A percentile compares a stretch with the other conserved stretches of the same genome.
Conservation (phyloP, 2,113 vertebrate genomes). For the Gallinago undulata region DNA sequence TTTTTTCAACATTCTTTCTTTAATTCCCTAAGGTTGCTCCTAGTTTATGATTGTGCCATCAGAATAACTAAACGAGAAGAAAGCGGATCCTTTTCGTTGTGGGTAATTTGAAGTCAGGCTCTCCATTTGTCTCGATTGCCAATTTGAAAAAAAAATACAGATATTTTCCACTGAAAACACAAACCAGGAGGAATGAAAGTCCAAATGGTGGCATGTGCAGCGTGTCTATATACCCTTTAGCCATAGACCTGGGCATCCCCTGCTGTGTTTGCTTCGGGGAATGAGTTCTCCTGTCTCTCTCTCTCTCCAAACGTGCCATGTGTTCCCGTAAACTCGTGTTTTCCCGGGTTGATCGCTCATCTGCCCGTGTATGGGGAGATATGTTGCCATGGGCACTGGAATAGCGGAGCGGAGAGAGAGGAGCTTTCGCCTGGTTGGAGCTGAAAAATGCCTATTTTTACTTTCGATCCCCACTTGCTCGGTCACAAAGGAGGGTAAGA, state of each 20-base stretch:
- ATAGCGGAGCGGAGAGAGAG: slow-evolving; percentile 4
- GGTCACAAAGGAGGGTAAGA: slow-evolving; percentile 9
- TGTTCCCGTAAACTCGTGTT: not conserved
- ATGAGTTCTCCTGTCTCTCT: not conserved
- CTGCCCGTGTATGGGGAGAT: not conserved
- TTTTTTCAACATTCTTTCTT: not conserved
- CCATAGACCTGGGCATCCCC: not conserved
- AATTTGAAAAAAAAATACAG: not conserved
- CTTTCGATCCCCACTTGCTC: not conserved
- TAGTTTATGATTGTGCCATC: not conserved
- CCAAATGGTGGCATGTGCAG: not conserved
- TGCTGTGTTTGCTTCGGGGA: not conserved
- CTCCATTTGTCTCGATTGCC: not conserved
- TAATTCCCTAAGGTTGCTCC: not conserved
- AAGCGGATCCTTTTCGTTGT: not conserved
- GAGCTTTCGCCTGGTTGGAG: slow-evolving; percentile 13
- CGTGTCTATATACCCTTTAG: not conserved
- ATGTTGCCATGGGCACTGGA: slow-evolving; percentile 54
- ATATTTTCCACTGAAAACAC: not conserved
- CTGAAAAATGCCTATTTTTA: slow-evolving; percentile 47
- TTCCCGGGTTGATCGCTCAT: slow-evolving; percentile 5
- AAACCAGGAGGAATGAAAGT: not conserved
- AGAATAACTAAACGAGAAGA: not conserved
- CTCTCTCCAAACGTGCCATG: not conserved
- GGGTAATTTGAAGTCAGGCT: not conserved